Evolutionary conservation across 2,888 invertebrate genomes (phyloP), one percentile per base, ranked within the genome.

Genomic region (Xestobium rufovillosum): DNA sequence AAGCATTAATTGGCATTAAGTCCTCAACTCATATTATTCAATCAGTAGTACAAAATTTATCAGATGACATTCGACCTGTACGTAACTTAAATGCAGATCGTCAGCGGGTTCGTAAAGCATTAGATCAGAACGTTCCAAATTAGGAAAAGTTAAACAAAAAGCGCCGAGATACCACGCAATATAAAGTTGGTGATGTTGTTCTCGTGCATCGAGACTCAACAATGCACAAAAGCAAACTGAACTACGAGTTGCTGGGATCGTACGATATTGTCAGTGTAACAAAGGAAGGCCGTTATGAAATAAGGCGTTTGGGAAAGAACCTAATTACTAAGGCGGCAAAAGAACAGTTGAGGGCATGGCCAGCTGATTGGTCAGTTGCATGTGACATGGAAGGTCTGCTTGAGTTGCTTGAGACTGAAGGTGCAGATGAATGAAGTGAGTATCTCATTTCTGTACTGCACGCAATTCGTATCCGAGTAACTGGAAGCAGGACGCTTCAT

Each of bases 131-230:
- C 38, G 9, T 31, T 40, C 1, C 23, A 34, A 35, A 19, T 31
- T 3, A 11, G 25, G 15, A 28, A 26, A 35, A 29, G 29, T 11
- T 41, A 16, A 43, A 42, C 17, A 13, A 13, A 14, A 46, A 42
- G 14, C 36, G 44, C 26, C 39, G 42, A 28, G 41, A 44, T 27
- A 47, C 14, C 23, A 15, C 39, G 1, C 11, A 42, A 17, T 43
- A 25, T 27, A 13, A 31, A n/a, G 26, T 29, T 8, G 50, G 48
- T 17, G 43, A 47, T 32, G 44, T 47, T 39, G 48, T 51, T 3
- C 31, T 50, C 8, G 34, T 48, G 31, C 48, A 50, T 34, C 37
- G 48, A 11, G 49, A 39, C 14, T 42, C 42, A 8, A 37, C 48
- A 28, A 45, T 51, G 43, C 45, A 48, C 26, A 34, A 34, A 1